A percentile compares a stretch with the other conserved stretches of the same genome.
Conservation (phyloP, 2,797 vertebrate species). For the Gastrophryne carolinensis region DNA sequence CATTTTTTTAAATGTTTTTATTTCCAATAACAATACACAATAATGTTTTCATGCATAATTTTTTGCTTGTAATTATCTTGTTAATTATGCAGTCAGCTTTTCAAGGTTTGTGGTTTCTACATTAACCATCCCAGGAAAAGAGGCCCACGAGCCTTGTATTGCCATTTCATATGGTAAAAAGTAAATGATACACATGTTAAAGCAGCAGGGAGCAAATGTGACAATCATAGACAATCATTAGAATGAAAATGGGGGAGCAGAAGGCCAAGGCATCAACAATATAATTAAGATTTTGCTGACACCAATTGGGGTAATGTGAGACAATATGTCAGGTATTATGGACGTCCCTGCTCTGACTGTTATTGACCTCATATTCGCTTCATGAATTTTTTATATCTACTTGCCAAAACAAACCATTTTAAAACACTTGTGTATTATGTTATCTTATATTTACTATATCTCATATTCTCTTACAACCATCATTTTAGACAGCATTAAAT, state of each 20-base stretch:
- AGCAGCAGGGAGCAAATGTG: slow-evolving; percentile 34
- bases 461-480: too few relatives aligned
- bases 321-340: slow-evolving; percentile 7
- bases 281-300: slow-evolving; percentile 32
- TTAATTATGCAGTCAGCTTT: background rate
- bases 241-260: slow-evolving; percentile 26
- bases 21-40: too few relatives aligned
- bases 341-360: slow-evolving; percentile 18
- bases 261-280: slow-evolving; percentile 24
- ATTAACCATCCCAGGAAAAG: background rate
- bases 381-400: slow-evolving; percentile 10
- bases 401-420: background rate
- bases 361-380: slow-evolving; percentile 16
- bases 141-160: background rate
- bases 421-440: background rate
- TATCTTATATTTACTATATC: background rate
- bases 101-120: background rate
- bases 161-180: slow-evolving; percentile 2
- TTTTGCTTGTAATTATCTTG: background rate
- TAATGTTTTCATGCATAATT: too few relatives aligned
- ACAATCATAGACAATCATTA: slow-evolving; percentile 32
- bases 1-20: too few relatives aligned
- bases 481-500: too few relatives aligned
- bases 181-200: slow-evolving; percentile 27
- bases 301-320: slow-evolving; percentile 20